A percentile compares a stretch with the other conserved stretches of the same genome.
Conservation (phyloP, 2,113 vertebrate species). For the Nyctereutes procyonoides region DNA sequence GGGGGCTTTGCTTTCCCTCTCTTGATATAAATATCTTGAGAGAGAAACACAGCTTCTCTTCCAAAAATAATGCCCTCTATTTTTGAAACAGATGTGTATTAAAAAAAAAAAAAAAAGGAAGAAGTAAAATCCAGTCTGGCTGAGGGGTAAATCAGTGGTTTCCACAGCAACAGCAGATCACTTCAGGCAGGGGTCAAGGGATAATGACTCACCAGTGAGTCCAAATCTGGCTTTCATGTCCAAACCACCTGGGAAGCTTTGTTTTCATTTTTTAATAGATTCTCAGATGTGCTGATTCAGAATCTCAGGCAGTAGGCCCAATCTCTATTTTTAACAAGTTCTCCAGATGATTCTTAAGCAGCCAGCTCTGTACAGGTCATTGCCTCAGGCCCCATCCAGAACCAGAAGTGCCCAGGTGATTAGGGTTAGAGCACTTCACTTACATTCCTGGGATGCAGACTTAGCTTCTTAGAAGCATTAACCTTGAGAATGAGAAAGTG, state of each 20-base stretch:
- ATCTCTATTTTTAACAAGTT: constrained; percentile 60
- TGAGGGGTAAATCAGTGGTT: neutral
- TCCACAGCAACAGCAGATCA: neutral
- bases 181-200: neutral
- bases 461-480: neutral
- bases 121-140: neutral
- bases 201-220: neutral
- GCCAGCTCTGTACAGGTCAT: neutral
- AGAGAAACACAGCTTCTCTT: constrained; percentile 45
- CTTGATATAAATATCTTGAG: constrained; percentile 44
- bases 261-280: constrained; percentile 39
- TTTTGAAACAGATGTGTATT: constrained; percentile 66
- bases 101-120: neutral
- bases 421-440: neutral
- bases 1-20: constrained; percentile 8
- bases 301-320: constrained; percentile 20
- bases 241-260: constrained; percentile 42
- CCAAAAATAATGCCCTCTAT: constrained; percentile 65
- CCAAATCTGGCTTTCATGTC: neutral
- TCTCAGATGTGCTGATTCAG: constrained; percentile 44
- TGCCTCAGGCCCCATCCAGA: neutral
- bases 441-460: neutral
- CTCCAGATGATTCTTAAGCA: constrained; percentile 45
- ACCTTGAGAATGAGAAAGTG: constrained; percentile 3
- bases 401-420: neutral